Conservation (phyloP, 2,113 vertebrate species). For the Cricetomys ansorgei region DNA sequence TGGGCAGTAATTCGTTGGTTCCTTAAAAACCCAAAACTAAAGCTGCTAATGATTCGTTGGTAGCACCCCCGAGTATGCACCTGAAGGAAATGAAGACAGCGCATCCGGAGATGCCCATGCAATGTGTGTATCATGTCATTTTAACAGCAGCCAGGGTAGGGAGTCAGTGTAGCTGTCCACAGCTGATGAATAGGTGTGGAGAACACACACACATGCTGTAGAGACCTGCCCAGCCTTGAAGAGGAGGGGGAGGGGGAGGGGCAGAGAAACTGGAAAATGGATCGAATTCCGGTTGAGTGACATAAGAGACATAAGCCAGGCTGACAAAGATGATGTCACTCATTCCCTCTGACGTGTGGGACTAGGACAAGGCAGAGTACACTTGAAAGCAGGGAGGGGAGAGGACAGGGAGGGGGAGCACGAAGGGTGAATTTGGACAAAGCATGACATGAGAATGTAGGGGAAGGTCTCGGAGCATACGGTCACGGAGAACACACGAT, state of each 20-base stretch:
- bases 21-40: background rate
- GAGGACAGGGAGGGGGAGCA: background rate
- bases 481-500: too few relatives aligned
- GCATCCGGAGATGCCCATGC: background rate
- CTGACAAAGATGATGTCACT: background rate
- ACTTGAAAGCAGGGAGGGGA: background rate
- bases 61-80: background rate
- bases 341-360: background rate
- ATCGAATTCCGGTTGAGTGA: background rate
- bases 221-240: background rate
- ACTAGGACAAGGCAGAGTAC: background rate
- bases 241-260: background rate
- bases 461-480: background rate
- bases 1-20: background rate
- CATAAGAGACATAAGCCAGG: background rate
- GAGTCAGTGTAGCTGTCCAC: background rate
- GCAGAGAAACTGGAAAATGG: background rate
- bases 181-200: background rate
- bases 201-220: background rate
- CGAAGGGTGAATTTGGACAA: too few relatives aligned
- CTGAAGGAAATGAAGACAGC: background rate
- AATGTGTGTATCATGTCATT: background rate
- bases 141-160: too few relatives aligned
- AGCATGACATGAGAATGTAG: background rate
- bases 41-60: background rate